Conservation (phyloP, 1,140 invertebrate species). For the Oedothorax gibbosus region DNA sequence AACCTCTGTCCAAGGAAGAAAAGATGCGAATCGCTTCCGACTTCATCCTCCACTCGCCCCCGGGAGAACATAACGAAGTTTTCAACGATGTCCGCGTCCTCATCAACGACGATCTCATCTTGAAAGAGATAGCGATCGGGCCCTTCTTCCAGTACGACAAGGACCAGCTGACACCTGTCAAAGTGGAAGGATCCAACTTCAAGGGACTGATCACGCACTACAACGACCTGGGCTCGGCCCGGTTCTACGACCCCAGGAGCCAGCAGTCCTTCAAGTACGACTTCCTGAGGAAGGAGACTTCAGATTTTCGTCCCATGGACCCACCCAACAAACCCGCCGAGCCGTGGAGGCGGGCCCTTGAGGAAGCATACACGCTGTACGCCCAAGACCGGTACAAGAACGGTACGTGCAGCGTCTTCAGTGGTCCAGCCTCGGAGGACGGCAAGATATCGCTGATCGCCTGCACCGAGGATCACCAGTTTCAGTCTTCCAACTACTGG, state of each 20-base stretch:
- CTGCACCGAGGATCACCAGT: conserved; percentile 98
- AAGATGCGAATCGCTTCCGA: conserved; percentile 74
- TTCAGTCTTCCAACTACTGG: conserved; percentile 98
- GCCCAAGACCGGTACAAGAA: conserved; percentile 91
- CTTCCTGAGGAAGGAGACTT: conserved; percentile 93
- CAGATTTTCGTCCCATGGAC: conserved; percentile 81
- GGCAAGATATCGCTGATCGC: conserved; percentile 79
- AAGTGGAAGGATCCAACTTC: conserved; percentile 77
- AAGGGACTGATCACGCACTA: conserved; percentile 92
- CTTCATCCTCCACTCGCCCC: conserved; percentile 97
- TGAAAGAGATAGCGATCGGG: conserved; percentile 92
- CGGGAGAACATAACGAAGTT: conserved; percentile 99
- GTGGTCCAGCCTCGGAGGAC: conserved; percentile 73
- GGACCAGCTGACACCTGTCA: conserved; percentile 97
- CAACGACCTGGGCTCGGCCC: conserved; percentile 89
- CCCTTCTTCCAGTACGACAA: conserved; percentile 98
- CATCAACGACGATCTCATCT: conserved; percentile 92
- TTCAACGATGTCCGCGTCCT: conserved; percentile 97
- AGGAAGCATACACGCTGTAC: background rate
- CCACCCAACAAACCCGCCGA: conserved; percentile 75
- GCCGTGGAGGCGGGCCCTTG: background rate
- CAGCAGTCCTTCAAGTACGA: conserved; percentile 97
- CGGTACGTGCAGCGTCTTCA: conserved; percentile 85
- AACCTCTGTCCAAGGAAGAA: background rate
- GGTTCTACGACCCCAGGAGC: conserved; percentile 94